phyloP scores from a whole-genome alignment of 1,140 invertebrate species.

The Tetragonula clypearis region DNA sequence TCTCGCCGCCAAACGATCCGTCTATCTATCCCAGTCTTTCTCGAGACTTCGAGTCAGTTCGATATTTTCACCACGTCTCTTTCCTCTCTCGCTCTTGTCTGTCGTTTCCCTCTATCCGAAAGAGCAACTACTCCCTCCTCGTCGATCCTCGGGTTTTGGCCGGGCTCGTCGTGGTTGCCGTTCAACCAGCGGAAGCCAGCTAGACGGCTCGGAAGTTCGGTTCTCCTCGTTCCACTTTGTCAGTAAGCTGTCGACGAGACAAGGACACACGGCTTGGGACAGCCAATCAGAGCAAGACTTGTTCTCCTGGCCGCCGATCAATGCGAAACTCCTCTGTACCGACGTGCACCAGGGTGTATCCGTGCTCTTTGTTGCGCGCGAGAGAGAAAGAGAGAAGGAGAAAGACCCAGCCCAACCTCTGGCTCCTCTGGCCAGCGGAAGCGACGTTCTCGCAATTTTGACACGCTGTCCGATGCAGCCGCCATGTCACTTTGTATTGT shows the following conservation, averaged over 20 bases:
- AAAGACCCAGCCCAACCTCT: conserved; percentile 58
- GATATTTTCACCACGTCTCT: background rate
- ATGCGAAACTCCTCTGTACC: conserved; percentile 79
- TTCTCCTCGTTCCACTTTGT: conserved; percentile 25
- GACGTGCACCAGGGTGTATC: conserved; percentile 71
- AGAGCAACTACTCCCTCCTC: conserved; percentile 16
- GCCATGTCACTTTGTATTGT: conserved; percentile 46
- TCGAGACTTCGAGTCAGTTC: background rate
- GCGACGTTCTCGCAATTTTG: conserved; percentile 33
- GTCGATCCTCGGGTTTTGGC: conserved; percentile 34
- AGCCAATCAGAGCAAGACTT: conserved; percentile 75
- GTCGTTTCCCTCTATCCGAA: background rate
- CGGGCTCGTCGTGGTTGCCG: conserved; percentile 38
- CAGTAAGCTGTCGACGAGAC: conserved; percentile 37
- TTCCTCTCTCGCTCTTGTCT: too few species aligned
- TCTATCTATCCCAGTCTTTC: background rate
- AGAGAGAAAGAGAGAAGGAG: conserved; percentile 45
- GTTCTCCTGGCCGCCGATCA: conserved; percentile 76
- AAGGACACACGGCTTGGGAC: conserved; percentile 48
- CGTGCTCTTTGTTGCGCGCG: conserved; percentile 39
- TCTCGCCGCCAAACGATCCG: background rate
- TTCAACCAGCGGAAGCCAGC: conserved; percentile 39
- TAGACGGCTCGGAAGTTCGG: conserved; percentile 8
- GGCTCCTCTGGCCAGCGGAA: conserved; percentile 20
- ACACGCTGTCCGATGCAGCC: conserved; percentile 35